phyloP scores from a whole-genome alignment of 2,113 vertebrate genomes.

The Limnothrissa miodon region DNA sequence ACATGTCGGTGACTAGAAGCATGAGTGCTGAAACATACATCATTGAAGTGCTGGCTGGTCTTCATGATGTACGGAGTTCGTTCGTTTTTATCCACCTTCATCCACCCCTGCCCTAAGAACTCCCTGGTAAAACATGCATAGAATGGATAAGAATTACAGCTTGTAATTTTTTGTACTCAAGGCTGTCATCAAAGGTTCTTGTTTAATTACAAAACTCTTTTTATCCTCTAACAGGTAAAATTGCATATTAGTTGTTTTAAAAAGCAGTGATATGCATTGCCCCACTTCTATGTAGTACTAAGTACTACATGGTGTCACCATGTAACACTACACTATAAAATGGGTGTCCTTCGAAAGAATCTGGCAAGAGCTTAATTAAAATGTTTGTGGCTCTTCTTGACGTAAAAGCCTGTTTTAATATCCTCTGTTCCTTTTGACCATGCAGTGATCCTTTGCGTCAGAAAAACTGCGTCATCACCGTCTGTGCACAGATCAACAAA shows the following conservation, averaged over 20 bases:
- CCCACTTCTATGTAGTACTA: too few relatives aligned
- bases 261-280: not conserved
- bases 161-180: not conserved
- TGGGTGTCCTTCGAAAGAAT: not conserved
- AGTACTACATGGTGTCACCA: too few relatives aligned
- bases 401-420: not conserved
- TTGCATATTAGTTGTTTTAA: not conserved
- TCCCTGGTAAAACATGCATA: slow-evolving; percentile 64
- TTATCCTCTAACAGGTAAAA: not conserved
- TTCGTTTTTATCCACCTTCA: slow-evolving; percentile 85
- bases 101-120: slow-evolving; percentile 89
- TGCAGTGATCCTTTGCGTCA: not conserved
- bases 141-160: not conserved
- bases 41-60: slow-evolving; percentile 87
- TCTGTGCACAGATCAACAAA: not conserved
- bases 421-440: not conserved
- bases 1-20: not conserved
- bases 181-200: not conserved
- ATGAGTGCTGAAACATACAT: slow-evolving; percentile 67
- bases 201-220: not conserved
- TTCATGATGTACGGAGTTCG: slow-evolving; percentile 86
- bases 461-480: not conserved
- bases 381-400: not conserved
- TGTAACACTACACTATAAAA: not conserved
- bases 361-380: not conserved